Evolutionary conservation across 2,888 invertebrate species (phyloP).

Genomic region (Agriopis aurantiaria): DNA sequence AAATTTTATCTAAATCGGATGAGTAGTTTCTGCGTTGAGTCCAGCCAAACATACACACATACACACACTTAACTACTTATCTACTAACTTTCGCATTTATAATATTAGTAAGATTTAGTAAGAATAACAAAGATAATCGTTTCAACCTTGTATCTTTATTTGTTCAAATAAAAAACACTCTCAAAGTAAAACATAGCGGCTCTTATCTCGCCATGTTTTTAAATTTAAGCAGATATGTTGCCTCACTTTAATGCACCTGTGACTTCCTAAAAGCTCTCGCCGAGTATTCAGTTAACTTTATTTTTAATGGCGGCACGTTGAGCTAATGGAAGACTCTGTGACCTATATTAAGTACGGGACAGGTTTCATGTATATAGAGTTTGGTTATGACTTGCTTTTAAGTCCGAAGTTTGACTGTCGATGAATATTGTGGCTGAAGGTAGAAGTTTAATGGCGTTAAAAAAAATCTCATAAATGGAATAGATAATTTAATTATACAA

Average conservation of each 20-base stretch:
- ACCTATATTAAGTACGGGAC: slow-evolving; percentile 77
- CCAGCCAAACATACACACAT: no score
- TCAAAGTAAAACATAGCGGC: slow-evolving; percentile 4
- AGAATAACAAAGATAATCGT: no score
- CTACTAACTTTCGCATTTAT: no score
- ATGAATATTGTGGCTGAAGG: neutral
- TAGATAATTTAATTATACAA: no score
- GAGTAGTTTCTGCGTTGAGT: no score
- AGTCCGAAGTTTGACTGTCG: neutral
- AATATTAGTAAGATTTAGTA: no score
- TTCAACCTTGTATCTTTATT: neutral
- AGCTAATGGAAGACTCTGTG: slow-evolving; percentile 80
- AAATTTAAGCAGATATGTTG: slow-evolving; percentile 70
- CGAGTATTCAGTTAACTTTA: slow-evolving; percentile 77
- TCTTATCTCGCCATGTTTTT: slow-evolving; percentile 63
- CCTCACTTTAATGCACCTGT: slow-evolving; percentile 80
- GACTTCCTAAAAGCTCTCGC: slow-evolving; percentile 78
- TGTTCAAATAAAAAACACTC: neutral
- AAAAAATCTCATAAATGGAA: no score
- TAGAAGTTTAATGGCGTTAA: neutral
- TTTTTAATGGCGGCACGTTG: slow-evolving; percentile 81
- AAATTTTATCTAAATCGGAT: no score
- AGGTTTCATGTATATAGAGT: slow-evolving; percentile 75
- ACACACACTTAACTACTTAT: no score
- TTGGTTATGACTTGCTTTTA: slow-evolving; percentile 63